Evolutionary conservation across 2,888 invertebrate species (phyloP), one percentile per base, ranked within the genome.

Genomic region (Dione vanillae): DNA sequence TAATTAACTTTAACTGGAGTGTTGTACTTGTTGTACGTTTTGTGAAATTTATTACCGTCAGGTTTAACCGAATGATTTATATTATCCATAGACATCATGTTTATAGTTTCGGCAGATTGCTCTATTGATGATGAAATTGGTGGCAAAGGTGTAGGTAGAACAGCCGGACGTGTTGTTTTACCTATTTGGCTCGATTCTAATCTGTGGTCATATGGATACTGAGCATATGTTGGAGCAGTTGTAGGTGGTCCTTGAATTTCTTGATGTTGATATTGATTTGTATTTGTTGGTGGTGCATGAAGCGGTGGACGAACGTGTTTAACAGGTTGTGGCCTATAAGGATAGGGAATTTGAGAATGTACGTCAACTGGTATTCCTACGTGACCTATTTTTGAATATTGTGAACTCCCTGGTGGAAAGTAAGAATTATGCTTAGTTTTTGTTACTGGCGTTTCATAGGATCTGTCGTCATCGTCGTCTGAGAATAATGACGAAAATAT

Each of bases 401-500:
- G 86, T 19, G 82, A 78, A 52, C 83, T 79, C 19, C 71, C 67
- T 20, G 80, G 82, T 11, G 83, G 78, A 0, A 77, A 61, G 69
- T 84, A 83, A 40, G 79, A 76, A 66, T 79, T 82, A 45, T 79
- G 78, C 69, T 86, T 88, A 72, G 82, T 80, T 71, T 82, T 85
- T 2, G 78, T 80, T 40, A 80, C 78, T 45, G 73, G 69, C 51
- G 74, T 76, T 45, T 87, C 81, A 10, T 81, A 75, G 3, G 82
- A 67, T 77, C 79, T 51, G 11, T 82, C 80, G 35, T 92, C n/a
- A n/a, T n/a, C 91, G 61, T 90, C 88, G 47, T 89, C 85, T 1
- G 86, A 85, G 76, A 93, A 92, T 68, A 91, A 78, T 1, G 91
- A 87, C 9, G 88, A 87, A 75, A 92, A 92, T 70, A 93, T 82